phyloP scores from a whole-genome alignment of 2,888 invertebrate genomes.

The Cantharis rustica region DNA sequence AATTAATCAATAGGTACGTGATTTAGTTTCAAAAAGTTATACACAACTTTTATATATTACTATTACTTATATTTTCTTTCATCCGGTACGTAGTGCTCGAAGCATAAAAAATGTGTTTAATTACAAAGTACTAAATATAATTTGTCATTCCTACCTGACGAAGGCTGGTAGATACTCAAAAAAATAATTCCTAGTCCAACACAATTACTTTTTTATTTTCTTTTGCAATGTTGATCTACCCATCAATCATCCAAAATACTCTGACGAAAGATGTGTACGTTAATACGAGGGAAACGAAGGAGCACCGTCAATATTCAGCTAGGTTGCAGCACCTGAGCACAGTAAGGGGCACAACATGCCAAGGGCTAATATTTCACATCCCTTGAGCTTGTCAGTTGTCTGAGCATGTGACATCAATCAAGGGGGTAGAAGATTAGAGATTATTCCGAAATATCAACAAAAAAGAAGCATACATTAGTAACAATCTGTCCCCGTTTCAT shows the following conservation, averaged over 20 bases:
- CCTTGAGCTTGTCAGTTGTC: constrained; percentile 42
- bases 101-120: neutral
- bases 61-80: neutral
- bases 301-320: constrained; percentile 31
- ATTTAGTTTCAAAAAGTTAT: neutral
- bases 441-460: constrained; percentile 36
- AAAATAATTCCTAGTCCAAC: neutral
- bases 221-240: constrained; percentile 8
- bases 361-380: constrained; percentile 41
- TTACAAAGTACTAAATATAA: neutral
- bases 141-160: neutral
- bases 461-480: constrained; percentile 14
- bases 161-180: neutral
- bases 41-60: neutral
- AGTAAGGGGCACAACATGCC: constrained; percentile 34
- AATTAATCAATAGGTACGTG: constrained; percentile 3
- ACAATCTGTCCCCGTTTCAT: constrained; percentile 6
- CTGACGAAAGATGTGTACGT: constrained; percentile 24
- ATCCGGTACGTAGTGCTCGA: neutral
- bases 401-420: constrained; percentile 45
- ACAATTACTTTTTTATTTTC: constrained; percentile 7
- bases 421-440: constrained; percentile 41
- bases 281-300: constrained; percentile 25
- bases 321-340: constrained; percentile 39
- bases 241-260: constrained; percentile 20